Conservation (phyloP, 2,888 invertebrate genomes). For the Congeria kusceri region DNA sequence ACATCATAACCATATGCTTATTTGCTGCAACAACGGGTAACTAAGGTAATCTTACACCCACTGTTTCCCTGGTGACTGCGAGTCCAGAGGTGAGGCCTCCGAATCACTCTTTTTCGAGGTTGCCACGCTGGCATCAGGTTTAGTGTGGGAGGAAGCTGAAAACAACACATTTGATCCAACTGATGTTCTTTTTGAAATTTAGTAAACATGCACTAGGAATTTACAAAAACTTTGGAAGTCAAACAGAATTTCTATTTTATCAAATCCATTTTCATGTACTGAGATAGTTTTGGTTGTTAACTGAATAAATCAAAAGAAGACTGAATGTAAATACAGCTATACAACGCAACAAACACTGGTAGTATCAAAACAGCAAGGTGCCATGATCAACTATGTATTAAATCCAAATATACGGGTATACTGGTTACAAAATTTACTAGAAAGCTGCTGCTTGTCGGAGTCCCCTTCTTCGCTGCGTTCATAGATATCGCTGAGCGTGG, state of each 20-base stretch:
- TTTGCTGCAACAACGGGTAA: no score
- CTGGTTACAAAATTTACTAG: not conserved
- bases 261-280: no score
- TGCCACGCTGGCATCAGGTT: not conserved
- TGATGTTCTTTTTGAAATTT: no score
- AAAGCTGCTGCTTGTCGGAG: slow-evolving; percentile 47
- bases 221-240: no score
- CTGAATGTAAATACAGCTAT: no score
- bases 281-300: no score
- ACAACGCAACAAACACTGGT: no score
- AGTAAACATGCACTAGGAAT: no score
- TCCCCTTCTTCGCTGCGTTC: slow-evolving; percentile 81
- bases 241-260: no score
- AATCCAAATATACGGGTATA: not conserved
- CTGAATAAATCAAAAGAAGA: no score
- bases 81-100: not conserved
- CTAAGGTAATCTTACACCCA: not conserved
- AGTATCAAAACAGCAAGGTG: no score
- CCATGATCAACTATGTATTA: not conserved
- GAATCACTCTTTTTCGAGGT: slow-evolving; percentile 1
- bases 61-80: not conserved
- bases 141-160: not conserved
- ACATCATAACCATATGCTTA: no score
- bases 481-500: slow-evolving; percentile 80
- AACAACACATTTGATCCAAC: not conserved